Evolutionary conservation across 2,888 invertebrate species (phyloP), one percentile per base, ranked within the genome.

Genomic region (Pedicia rivosa): DNA sequence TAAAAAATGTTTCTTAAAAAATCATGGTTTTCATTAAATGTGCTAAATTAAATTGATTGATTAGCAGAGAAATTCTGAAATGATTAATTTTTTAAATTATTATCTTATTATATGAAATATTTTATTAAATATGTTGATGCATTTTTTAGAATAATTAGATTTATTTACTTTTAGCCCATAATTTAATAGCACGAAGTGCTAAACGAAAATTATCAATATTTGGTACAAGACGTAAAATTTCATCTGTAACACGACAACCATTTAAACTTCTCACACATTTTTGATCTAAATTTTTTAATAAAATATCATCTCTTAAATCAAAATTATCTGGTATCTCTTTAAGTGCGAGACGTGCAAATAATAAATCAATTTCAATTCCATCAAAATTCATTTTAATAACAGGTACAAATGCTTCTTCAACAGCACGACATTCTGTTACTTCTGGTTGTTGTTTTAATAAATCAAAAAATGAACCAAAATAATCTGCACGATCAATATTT

Each of bases 311-410:
- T 44, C 79, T 72, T 24, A 98, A 68, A 62, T 94, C 90, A 66
- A 78, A 78, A 55, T 63, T 53, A 64, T 94, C 91, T 10, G 94
- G 87, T 57, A 97, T 90, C 64, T 91, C 88, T 57, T 92, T 92
- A n/a, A 92, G 68, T 24, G 91, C 83, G 43, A 99, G 65, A 43
- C 90, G 71, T 1, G 98, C 95, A 66, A 99, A 99, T 43, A 97
- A 65, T 75, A 99, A 80, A 67, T 99, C 98, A 47, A 98, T 92
- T 67, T 98, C 98, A 47, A 98, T 94, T 20, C 88, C 91, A 66
- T 92, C 88, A 59, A 95, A 98, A 56, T 86, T 88, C 88, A 99
- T 91, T 65, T 98, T 98, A 46, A 99, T 94, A 7, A 99, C 92
- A 3, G 98, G 98, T 46, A 99, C 98, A 63, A 84, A 99, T 0